Evolutionary conservation across 2,797 vertebrate species (phyloP).

Genomic region (Lates japonicus): DNA sequence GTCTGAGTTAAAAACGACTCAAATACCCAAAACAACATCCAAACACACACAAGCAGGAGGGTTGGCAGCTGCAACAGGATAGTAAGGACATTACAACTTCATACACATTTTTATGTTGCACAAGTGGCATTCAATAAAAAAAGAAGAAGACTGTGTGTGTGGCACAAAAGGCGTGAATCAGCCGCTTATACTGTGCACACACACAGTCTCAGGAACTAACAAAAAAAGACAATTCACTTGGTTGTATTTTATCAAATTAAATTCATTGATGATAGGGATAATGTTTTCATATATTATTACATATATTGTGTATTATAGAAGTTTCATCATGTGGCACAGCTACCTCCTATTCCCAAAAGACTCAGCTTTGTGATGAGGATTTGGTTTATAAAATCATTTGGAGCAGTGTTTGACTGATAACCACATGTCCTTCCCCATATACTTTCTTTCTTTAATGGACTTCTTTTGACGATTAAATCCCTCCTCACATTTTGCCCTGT

Average conservation of each 20-base stretch:
- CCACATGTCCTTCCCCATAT: constrained; percentile 32
- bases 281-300: background rate
- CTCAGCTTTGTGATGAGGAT: background rate
- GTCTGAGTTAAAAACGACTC: constrained; percentile 64
- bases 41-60: constrained; percentile 39
- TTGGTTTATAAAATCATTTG: background rate
- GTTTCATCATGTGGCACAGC: constrained; percentile 1
- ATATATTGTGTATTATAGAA: background rate
- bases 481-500: constrained; percentile 35
- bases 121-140: constrained; percentile 57
- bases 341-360: too few relatives aligned
- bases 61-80: constrained; percentile 64
- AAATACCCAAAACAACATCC: constrained; percentile 70
- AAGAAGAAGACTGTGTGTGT: constrained; percentile 29
- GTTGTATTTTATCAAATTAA: background rate
- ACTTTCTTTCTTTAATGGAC: constrained; percentile 22
- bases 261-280: background rate
- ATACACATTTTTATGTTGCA: constrained; percentile 47
- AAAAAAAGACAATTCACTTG: background rate
- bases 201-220: background rate
- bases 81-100: constrained; percentile 55
- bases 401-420: constrained; percentile 30
- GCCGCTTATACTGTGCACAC: constrained; percentile 9
- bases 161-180: constrained; percentile 1
- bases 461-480: constrained; percentile 47